phyloP scores from a whole-genome alignment of 2,797 vertebrate species.

The Sciurus vulgaris region DNA sequence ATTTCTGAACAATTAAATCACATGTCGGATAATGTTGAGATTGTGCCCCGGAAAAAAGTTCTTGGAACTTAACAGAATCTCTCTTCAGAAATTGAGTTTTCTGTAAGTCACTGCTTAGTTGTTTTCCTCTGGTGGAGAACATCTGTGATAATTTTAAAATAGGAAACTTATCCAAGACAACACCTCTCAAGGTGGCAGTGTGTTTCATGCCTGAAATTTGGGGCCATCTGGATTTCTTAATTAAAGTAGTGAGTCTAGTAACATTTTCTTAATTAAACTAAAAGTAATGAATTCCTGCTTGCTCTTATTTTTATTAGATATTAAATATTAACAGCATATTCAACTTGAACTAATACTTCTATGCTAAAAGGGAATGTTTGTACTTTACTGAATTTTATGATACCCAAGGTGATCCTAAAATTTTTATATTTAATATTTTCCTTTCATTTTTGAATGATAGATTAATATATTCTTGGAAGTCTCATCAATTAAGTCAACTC shows the following conservation, averaged over 20 bases:
- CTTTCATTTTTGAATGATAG: constrained; percentile 21
- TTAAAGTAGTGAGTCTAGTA: constrained; percentile 64
- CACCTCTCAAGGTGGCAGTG: constrained; percentile 55
- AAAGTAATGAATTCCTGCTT: constrained; percentile 40
- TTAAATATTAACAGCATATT: constrained; percentile 49
- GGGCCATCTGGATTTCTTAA: constrained; percentile 70
- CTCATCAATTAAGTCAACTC: not conserved
- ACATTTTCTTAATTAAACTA: constrained; percentile 63
- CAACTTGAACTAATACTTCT: not conserved
- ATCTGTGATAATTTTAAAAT: constrained; percentile 60
- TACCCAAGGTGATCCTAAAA: not conserved
- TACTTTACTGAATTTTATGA: not conserved
- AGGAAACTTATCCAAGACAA: constrained; percentile 44
- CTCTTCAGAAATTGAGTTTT: constrained; percentile 19
- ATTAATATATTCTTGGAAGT: not conserved
- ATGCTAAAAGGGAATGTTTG: not conserved
- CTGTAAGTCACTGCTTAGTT: not conserved
- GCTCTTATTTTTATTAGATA: constrained; percentile 36
- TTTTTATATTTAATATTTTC: not conserved
- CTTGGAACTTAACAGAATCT: not conserved
- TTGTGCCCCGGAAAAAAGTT: not conserved
- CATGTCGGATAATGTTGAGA: not conserved
- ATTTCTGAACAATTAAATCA: constrained; percentile 33
- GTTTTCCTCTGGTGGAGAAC: constrained; percentile 37
- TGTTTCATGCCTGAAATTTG: constrained; percentile 54